phyloP scores from a whole-genome alignment of 2,888 invertebrate genomes.

The Lottia gigantea region DNA sequence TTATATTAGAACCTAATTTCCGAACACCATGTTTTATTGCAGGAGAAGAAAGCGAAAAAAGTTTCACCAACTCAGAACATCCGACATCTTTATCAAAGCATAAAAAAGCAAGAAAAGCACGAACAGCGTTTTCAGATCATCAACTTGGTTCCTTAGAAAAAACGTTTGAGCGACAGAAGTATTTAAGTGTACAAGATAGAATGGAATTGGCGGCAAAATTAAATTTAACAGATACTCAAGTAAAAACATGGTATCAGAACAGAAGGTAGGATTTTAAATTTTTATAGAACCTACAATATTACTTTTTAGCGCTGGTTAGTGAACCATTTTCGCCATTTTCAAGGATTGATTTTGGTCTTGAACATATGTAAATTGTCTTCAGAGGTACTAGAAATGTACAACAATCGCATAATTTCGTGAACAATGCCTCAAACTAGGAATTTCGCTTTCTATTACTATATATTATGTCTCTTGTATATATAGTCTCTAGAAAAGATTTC shows the following conservation, averaged over 20 bases:
- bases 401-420: too few relatives aligned
- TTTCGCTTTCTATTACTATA: too few relatives aligned
- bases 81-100: constrained; percentile 32
- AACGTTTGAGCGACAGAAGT: constrained; percentile 96
- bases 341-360: too few relatives aligned
- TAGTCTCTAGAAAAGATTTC: too few relatives aligned
- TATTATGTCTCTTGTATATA: too few relatives aligned
- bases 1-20: too few relatives aligned
- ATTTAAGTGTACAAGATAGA: constrained; percentile 79
- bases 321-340: too few relatives aligned
- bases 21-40: neutral
- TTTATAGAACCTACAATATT: too few relatives aligned
- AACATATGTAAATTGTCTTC: too few relatives aligned
- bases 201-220: constrained; percentile 96
- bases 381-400: too few relatives aligned
- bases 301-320: too few relatives aligned
- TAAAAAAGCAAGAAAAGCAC: constrained; percentile 94
- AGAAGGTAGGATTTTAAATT: constrained; percentile 75
- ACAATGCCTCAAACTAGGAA: too few relatives aligned
- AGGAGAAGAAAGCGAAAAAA: constrained; percentile 6
- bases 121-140: constrained; percentile 98
- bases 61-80: neutral
- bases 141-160: constrained; percentile 91
- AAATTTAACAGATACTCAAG: constrained; percentile 96
- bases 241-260: constrained; percentile 99